Evolutionary conservation across 2,888 invertebrate species (phyloP).

Genomic region (Petrolisthes manimaculis): DNA sequence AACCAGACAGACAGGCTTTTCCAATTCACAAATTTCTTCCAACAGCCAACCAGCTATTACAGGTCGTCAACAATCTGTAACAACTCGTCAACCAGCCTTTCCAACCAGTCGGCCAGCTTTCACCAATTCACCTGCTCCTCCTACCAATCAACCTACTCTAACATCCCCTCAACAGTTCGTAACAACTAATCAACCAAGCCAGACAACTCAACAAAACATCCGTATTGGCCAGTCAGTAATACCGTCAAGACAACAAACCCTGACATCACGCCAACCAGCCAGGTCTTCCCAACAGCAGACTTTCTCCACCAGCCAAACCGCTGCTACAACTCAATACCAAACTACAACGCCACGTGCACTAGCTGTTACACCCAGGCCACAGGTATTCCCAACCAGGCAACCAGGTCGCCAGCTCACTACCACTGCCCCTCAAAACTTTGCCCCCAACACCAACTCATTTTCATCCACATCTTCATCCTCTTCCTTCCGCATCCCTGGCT

Average conservation of each 20-base stretch:
- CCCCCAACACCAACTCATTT: not conserved
- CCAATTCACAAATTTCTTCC: not conserved
- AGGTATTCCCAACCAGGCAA: conserved; percentile 5
- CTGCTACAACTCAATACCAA: not conserved
- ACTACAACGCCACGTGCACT: not conserved
- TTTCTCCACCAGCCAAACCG: conserved; percentile 13
- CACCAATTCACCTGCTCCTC: not conserved
- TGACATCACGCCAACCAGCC: conserved; percentile 9
- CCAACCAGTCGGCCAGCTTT: conserved; percentile 17
- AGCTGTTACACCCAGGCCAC: conserved; percentile 6
- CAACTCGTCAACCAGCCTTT: not conserved
- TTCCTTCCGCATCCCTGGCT: conserved; percentile 31
- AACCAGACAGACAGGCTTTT: not conserved
- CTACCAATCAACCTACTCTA: not conserved
- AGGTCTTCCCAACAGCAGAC: not conserved
- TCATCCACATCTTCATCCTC: not conserved
- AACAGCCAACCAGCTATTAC: not conserved
- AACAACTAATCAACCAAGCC: not conserved
- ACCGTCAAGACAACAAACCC: not conserved
- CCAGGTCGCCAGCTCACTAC: not conserved
- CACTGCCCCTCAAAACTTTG: not conserved
- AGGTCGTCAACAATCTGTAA: not conserved
- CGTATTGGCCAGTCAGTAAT: not conserved
- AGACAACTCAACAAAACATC: not conserved
- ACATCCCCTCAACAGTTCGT: not conserved